phyloP scores from a whole-genome alignment of 1,140 invertebrate species.

The Pollicipes pollicipes region DNA sequence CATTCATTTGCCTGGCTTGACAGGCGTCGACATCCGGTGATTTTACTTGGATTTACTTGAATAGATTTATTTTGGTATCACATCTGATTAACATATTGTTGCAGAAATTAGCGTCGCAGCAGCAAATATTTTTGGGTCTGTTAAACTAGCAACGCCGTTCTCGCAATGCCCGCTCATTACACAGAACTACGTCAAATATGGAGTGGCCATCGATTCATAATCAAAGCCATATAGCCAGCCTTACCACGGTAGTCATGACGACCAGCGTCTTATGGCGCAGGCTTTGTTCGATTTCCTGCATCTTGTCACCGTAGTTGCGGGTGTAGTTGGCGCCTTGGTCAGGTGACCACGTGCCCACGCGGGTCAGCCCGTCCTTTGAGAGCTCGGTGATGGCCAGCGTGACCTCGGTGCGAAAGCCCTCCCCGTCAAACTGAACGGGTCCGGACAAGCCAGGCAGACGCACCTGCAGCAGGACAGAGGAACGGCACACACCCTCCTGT shows the following conservation, averaged over 20 bases:
- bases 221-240: constrained; percentile 20
- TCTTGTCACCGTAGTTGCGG: constrained; percentile 54
- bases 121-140: no score
- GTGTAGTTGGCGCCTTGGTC: constrained; percentile 78
- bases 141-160: no score
- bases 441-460: constrained; percentile 80
- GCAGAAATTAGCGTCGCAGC: no score
- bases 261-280: constrained; percentile 79
- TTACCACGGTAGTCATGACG: constrained; percentile 78
- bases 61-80: no score
- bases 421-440: constrained; percentile 79
- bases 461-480: constrained; percentile 37
- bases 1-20: no score
- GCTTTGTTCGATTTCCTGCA: constrained; percentile 65
- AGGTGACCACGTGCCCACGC: constrained; percentile 77
- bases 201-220: no score
- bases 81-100: no score
- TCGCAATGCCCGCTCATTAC: no score
- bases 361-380: constrained; percentile 33
- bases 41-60: no score
- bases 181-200: no score
- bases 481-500: no score
- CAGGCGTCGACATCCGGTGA: no score
- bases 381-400: constrained; percentile 74
- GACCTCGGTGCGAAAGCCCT: constrained; percentile 78